A percentile compares a stretch with the other conserved stretches of the same genome.
Conservation (phyloP, 2,113 vertebrate species). For the Chlorodrepanis virens region DNA sequence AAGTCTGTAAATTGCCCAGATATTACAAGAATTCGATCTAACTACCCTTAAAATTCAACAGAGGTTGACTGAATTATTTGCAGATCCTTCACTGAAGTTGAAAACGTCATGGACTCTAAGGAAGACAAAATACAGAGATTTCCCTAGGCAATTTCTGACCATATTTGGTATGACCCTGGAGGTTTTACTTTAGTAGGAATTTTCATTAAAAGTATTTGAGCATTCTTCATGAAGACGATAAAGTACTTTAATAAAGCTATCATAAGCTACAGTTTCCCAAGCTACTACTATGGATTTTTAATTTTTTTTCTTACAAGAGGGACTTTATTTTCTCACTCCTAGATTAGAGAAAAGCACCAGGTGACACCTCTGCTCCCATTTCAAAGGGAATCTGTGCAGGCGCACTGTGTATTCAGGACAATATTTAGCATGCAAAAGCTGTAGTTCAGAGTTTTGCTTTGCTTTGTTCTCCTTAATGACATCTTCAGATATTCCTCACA, state of each 20-base stretch:
- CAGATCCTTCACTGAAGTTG: not conserved
- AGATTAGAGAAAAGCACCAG: not conserved
- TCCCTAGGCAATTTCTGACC: not conserved
- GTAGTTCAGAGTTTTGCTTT: not conserved
- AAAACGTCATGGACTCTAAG: not conserved
- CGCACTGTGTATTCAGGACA: not conserved
- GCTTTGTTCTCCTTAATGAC: slow-evolving; percentile 38
- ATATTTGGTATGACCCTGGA: not conserved
- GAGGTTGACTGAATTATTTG: not conserved
- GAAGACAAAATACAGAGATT: not conserved
- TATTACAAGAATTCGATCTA: not conserved
- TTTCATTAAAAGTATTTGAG: not conserved
- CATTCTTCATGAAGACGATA: not conserved
- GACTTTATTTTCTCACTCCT: not conserved
- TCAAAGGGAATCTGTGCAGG: not conserved
- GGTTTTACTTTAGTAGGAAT: not conserved
- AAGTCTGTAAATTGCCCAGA: not conserved
- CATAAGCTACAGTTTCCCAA: not conserved
- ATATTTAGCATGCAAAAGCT: not conserved
- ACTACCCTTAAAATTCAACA: not conserved
- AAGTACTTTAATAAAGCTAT: not conserved
- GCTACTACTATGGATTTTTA: not conserved
- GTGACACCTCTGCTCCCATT: not conserved
- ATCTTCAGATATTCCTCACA: not conserved
- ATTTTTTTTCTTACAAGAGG: not conserved